Percentiles rank a stretch among this genome's conserved stretches.
These are phyloP conservation scores for Desoria tigrina DNA, from an alignment of 2,888 invertebrate species.

Conservation along the genomic window DNA sequence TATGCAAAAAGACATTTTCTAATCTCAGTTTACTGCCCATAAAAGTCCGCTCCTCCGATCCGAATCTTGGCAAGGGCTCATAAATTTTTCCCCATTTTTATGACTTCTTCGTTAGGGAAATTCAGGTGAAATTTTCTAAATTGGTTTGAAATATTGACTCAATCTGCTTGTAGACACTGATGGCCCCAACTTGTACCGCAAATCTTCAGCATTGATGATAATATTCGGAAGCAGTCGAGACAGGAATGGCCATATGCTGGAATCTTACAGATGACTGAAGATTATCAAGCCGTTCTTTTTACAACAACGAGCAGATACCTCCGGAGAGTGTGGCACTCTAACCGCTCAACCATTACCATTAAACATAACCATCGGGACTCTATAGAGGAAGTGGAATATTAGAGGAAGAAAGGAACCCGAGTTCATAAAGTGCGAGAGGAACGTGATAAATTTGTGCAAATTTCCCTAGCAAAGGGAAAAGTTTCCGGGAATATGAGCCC, in stretches of 20 bases:
- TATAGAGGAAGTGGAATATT: background rate
- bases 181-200: slow-evolving; percentile 4
- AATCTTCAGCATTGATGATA: background rate
- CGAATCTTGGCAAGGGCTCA: background rate
- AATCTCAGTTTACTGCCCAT: slow-evolving; percentile 43
- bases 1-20: slow-evolving; percentile 33
- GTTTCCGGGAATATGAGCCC: slow-evolving; percentile 19
- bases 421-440: slow-evolving; percentile 1
- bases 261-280: background rate
- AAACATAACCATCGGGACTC: background rate
- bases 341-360: slow-evolving; percentile 1
- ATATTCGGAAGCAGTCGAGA: no score
- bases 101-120: slow-evolving; percentile 17
- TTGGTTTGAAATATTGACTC: slow-evolving; percentile 19
- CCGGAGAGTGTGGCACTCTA: no score
- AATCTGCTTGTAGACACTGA: slow-evolving; percentile 10
- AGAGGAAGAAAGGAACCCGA: background rate
- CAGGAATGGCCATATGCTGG: no score
- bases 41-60: slow-evolving; percentile 24
- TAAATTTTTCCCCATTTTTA: slow-evolving; percentile 20
- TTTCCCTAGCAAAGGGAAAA: slow-evolving; percentile 20
- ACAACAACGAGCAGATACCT: no score
- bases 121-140: slow-evolving; percentile 16
- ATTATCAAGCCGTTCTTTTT: background rate
- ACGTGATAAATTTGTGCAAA: slow-evolving; percentile 14